Evolutionary conservation across 2,113 vertebrate species (phyloP).

Genomic region (Falco punctatus): DNA sequence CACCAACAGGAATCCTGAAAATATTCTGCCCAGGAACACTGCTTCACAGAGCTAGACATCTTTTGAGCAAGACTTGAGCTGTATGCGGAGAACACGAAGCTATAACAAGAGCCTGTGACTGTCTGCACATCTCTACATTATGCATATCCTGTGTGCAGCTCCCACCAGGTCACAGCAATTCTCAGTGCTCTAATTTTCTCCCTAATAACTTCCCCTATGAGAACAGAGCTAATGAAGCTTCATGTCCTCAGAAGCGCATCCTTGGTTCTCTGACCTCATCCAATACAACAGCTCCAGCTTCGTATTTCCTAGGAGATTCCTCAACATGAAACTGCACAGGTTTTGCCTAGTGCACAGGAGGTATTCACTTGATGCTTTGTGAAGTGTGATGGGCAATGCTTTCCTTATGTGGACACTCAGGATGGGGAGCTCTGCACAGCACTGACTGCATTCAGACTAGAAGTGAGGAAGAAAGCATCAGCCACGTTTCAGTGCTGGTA

Average conservation of each 20-base stretch:
- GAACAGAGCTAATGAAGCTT: not conserved
- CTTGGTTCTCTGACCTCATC: not conserved
- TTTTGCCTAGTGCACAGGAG: not conserved
- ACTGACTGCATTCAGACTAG: not conserved
- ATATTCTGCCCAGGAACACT: not conserved
- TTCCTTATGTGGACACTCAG: not conserved
- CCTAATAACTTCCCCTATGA: not conserved
- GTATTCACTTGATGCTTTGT: not conserved
- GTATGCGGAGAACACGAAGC: not conserved
- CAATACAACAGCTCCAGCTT: not conserved
- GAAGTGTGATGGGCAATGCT: not conserved
- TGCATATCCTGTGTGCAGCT: not conserved
- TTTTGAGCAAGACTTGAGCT: not conserved
- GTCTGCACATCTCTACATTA: not conserved
- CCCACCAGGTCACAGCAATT: not conserved
- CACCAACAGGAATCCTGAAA: not conserved
- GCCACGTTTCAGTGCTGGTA: not conserved
- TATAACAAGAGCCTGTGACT: not conserved
- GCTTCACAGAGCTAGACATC: not conserved
- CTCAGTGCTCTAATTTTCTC: not conserved
- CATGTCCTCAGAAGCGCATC: accelerated
- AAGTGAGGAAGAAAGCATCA: not conserved
- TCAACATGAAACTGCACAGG: not conserved
- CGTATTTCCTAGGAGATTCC: not conserved
- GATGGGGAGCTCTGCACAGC: not conserved